Evolutionary conservation across 2,797 vertebrate genomes (phyloP), one percentile per base, ranked within the genome.

Genomic region (Kryptolebias ocellatus): DNA sequence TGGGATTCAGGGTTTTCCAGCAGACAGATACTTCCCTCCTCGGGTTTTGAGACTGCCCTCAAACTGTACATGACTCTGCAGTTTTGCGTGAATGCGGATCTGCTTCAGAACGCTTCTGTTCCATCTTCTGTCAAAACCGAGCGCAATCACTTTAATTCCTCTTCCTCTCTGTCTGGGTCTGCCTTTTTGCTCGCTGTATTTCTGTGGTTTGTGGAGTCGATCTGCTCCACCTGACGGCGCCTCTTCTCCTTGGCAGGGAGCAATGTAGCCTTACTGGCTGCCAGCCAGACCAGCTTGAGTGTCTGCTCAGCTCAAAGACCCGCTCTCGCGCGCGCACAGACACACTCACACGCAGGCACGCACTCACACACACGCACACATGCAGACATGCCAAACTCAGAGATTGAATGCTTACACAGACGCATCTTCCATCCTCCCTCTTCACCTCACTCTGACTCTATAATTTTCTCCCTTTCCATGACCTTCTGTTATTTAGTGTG

Each of bases 261-360:
- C 87, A 83, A 85, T 87, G 87, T 86, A 91, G 83, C 83, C 85
- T 85, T 67, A 15, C 78, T 92, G 91, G 91, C 91, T 91, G 90
- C 89, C 90, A 81, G 89, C 90, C 90, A 92, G 91, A 88, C 90
- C 91, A 81, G 90, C 87, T 89, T 83, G 89, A 87, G 80, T 90
- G 87, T 90, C 90, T 91, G 88, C 88, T 89, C 78, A 88, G 87
- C 90, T 90, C 83, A 90, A 85, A 90, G 83, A 83, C 51, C 58
- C 50, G 68, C 76, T 66, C 58, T 53, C 50, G 61, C 61, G 68
- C 64, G 76, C 50, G 60, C 53, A 71, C 27, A 67, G 53, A 55
- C 54, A 53, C 54, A 24, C 20, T 1, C 20, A 24, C 20, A 24
- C 20, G 20, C 20, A 24, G 20, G 28, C 67, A 60, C 55, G 49